Conservation (phyloP, 1,140 invertebrate species). For the Limonius californicus region DNA sequence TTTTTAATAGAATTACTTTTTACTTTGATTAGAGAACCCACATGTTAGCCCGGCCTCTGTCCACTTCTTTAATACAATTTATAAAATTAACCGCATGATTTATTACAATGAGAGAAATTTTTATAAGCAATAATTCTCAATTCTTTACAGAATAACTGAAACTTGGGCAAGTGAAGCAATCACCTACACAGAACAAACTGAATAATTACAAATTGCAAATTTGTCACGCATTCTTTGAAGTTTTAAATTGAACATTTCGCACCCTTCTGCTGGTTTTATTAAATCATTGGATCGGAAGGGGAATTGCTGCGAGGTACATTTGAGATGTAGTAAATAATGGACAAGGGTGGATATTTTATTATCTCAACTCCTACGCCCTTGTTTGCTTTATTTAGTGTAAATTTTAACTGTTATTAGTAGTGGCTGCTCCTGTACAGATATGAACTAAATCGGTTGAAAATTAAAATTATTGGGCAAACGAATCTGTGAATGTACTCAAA, state of each 20-base stretch:
- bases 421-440: neutral
- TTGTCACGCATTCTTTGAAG: conserved; percentile 37
- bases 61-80: neutral
- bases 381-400: conserved; percentile 16
- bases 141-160: too few species aligned
- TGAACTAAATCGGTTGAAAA: neutral
- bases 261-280: conserved; percentile 36
- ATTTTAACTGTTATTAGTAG: neutral
- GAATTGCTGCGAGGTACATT: neutral
- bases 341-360: neutral
- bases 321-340: neutral
- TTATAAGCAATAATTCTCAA: too few species aligned
- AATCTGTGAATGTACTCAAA: too few species aligned
- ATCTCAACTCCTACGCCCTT: neutral
- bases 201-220: conserved; percentile 35
- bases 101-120: neutral
- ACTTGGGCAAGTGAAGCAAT: too few species aligned
- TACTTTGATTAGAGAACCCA: neutral
- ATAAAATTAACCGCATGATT: neutral
- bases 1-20: neutral
- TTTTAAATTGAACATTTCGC: conserved; percentile 37
- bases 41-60: neutral
- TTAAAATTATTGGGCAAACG: too few species aligned
- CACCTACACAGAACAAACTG: too few species aligned
- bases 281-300: conserved; percentile 32